phyloP scores from a whole-genome alignment of 2,113 vertebrate species.

The zebrafish (Danio rerio) region GRCz12tu NC_133196.1:13781001-13781500 shows the following conservation, averaged over 20 bases:
- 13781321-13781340: too few species aligned
- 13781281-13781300: background rate
- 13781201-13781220: background rate
- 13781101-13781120: background rate
- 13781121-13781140: background rate
- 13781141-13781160: background rate
- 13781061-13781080: background rate
- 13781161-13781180: background rate
- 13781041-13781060: background rate
- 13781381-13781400: background rate
- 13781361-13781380: too few species aligned
- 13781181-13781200: background rate
- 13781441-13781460: background rate
- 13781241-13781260: background rate
- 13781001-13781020: conserved; percentile 6
- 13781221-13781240: background rate
- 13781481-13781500: too few species aligned
- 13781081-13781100: too few species aligned
- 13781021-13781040: background rate
- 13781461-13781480: background rate
- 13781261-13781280: background rate
- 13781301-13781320: too few species aligned
- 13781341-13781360: too few species aligned
- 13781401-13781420: background rate
- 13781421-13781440: background rate